These are phyloP conservation scores for Atta texana DNA, from an alignment of 1,140 invertebrate genomes.

Conservation along the genomic window DNA sequence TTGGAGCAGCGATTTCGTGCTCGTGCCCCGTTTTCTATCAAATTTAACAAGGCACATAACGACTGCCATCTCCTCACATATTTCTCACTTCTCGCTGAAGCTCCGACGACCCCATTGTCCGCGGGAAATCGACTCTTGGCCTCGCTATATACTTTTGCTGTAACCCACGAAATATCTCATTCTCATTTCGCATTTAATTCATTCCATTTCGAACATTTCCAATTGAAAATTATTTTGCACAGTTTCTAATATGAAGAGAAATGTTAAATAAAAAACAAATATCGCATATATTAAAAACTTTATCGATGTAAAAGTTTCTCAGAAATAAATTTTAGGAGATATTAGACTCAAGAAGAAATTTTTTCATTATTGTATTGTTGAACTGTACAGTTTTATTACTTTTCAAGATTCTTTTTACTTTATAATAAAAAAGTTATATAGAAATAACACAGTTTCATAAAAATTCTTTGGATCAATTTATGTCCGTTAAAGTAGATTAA, in stretches of 20 bases:
- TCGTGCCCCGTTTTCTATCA: constrained; percentile 20
- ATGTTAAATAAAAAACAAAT: background rate
- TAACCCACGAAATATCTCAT: constrained; percentile 27
- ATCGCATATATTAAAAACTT: background rate
- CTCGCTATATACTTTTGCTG: constrained; percentile 37
- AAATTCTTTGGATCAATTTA: background rate
- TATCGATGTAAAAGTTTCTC: constrained; percentile 15
- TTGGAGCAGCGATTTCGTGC: background rate
- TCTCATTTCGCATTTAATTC: constrained; percentile 13
- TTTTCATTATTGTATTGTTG: background rate
- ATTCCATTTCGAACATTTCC: constrained; percentile 32
- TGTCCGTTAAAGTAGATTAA: background rate
- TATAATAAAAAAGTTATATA: background rate
- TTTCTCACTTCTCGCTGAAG: constrained; percentile 43
- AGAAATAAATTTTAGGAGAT: background rate
- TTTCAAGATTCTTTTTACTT: background rate
- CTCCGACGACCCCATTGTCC: constrained; percentile 29
- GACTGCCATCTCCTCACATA: constrained; percentile 42
- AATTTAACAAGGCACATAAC: constrained; percentile 58
- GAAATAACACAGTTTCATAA: background rate
- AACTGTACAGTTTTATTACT: background rate
- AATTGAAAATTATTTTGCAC: constrained; percentile 16
- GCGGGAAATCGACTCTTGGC: constrained; percentile 51
- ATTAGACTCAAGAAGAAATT: background rate
- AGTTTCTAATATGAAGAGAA: background rate